Conservation (phyloP, 1,140 invertebrate genomes). For the Panagrolaimus sp. region DNA sequence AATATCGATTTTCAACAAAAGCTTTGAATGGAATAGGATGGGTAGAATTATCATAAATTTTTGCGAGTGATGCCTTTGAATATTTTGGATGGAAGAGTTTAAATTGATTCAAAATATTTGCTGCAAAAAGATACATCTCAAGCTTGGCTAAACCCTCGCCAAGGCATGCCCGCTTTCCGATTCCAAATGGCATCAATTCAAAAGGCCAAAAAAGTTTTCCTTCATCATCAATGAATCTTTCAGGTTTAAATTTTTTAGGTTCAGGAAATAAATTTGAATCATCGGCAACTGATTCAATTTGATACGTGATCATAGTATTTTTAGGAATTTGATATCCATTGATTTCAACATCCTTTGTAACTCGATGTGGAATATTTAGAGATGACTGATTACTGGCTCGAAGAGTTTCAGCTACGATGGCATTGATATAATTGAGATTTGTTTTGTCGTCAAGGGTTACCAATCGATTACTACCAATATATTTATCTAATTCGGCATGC, state of each 20-base stretch:
- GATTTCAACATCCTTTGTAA: background rate
- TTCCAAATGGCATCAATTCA: conserved; percentile 19
- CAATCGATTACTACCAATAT: conserved; percentile 12
- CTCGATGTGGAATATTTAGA: conserved; percentile 8
- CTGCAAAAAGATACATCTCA: conserved; percentile 55
- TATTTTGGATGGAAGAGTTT: no score
- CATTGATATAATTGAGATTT: background rate
- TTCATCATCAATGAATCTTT: conserved; percentile 17
- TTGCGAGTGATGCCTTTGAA: no score
- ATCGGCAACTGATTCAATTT: background rate
- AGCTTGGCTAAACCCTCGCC: conserved; percentile 57
- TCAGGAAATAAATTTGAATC: conserved; percentile 19
- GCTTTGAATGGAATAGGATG: no score
- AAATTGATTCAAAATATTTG: conserved; percentile 50
- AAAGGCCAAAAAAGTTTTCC: conserved; percentile 15
- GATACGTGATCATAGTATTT: background rate
- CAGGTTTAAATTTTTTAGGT: conserved; percentile 15
- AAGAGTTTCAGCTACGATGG: conserved; percentile 14
- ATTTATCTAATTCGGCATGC: conserved; percentile 27
- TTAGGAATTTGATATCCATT: background rate
- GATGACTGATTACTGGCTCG: conserved; percentile 19
- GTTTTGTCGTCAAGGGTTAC: conserved; percentile 19
- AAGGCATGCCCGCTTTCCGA: conserved; percentile 18
- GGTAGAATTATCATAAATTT: no score
- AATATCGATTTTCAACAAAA: no score